Base-by-base conservation (phyloP, 2,113 vertebrate genomes). In the Calyptommatus sinebrachiatus region DNA sequence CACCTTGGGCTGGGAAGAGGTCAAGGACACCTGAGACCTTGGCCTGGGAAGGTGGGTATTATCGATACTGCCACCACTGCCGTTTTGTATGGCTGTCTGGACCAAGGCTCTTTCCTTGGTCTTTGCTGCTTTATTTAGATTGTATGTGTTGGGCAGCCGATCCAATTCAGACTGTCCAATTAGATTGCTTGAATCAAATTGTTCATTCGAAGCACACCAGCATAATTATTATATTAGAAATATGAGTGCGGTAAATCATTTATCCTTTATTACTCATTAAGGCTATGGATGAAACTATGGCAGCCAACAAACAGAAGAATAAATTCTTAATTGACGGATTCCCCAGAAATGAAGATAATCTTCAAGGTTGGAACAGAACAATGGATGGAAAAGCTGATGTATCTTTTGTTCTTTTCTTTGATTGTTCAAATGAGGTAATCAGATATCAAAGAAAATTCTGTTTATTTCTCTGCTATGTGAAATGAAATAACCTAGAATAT, bases 271-370 rank as follows among this genome's bases (percentile, higher is more conserved):
- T 84, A 71, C 71, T 77, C 91, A 95, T n/a, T 81, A 92, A 97
- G 88, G 97, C 97, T 67, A 99, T 99, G 95, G 89, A 96, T 91
- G 83, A 93, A 87, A 96, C 92, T 82, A 96, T 96, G 94, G 92
- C 92, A 62, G 84, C 82, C 83, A 96, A 96, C 81, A 91, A 93
- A 66, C 93, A 95, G 81, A 99, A 96, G 92, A 97, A 95, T 90
- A 96, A 96, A 80, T 99, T 99, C 92, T 97, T 99, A 83, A 99
- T 99, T 84, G 98, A 99, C 81, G 98, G 98, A 63, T 99, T 99
- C 90, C 98, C 98, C 53, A 97, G 98, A 80, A 99, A 99, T 83
- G 92, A 99, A 92, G 97, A 99, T 93, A 99, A 99, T 92, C 96
- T 99, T 85, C 94, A 97, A 89, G 98, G 98, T 46, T 99, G 98